Conservation (phyloP, 2,888 invertebrate species). For the Galeruca laticollis region DNA sequence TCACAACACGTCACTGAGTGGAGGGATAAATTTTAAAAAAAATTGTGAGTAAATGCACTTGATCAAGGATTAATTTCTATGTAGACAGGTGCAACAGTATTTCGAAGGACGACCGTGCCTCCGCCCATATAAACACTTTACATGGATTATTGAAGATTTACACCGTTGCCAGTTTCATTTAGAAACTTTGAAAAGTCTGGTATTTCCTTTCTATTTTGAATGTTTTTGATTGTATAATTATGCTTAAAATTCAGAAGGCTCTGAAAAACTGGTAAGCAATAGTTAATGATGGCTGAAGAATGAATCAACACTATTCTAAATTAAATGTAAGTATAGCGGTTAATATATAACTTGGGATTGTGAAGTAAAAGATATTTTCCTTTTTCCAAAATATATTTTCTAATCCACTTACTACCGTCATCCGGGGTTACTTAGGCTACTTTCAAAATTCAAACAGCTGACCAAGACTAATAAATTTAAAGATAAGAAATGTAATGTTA, state of each 20-base stretch:
- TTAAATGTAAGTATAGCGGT: too few relatives aligned
- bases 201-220: not conserved
- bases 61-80: slow-evolving; percentile 48
- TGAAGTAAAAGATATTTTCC: too few relatives aligned
- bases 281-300: too few relatives aligned
- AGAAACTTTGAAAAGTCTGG: not conserved
- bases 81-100: slow-evolving; percentile 50
- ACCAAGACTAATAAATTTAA: too few relatives aligned
- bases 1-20: slow-evolving; percentile 19
- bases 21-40: slow-evolving; percentile 16
- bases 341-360: too few relatives aligned
- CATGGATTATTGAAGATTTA: slow-evolving; percentile 17
- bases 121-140: slow-evolving; percentile 49
- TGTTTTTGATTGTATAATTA: not conserved
- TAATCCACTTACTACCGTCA: too few relatives aligned
- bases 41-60: slow-evolving; percentile 36
- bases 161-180: not conserved
- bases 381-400: too few relatives aligned
- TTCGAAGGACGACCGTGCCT: slow-evolving; percentile 45
- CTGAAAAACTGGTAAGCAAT: too few relatives aligned
- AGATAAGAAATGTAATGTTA: too few relatives aligned
- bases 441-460: too few relatives aligned
- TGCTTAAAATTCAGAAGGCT: not conserved
- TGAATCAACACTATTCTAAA: too few relatives aligned
- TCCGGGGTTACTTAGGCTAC: too few relatives aligned